Conservation (phyloP, 1,140 invertebrate species). For the Caerostris darwini region DNA sequence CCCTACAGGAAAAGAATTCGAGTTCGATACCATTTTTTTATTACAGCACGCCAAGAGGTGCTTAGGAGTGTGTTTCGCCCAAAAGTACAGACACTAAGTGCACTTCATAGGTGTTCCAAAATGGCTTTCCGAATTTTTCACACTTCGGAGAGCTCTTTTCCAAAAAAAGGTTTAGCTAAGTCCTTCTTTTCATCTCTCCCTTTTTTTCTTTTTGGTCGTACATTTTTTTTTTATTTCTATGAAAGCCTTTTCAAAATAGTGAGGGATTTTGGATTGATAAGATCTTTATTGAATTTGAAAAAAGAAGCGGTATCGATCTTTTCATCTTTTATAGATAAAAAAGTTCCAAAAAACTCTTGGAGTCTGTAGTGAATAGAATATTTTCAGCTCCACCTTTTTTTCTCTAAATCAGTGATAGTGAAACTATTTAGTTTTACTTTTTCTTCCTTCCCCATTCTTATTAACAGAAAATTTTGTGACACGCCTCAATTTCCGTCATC, state of each 20-base stretch:
- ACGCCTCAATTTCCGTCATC: too few relatives aligned
- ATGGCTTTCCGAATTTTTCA: not conserved
- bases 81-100: not conserved
- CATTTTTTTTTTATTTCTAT: not conserved
- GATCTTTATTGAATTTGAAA: not conserved
- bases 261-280: not conserved
- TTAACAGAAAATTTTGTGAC: too few relatives aligned
- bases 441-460: too few relatives aligned
- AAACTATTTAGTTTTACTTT: too few relatives aligned
- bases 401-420: too few relatives aligned
- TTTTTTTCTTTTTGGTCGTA: not conserved
- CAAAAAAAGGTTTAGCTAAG: not conserved
- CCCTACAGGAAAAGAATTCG: not conserved
- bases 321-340: not conserved
- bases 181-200: not conserved
- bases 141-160: not conserved
- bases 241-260: not conserved
- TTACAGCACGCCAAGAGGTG: not conserved
- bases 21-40: not conserved
- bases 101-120: slow-evolving; percentile 5
- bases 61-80: not conserved
- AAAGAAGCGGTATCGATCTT: not conserved
- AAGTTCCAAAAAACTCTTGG: too few relatives aligned
- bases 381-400: too few relatives aligned
- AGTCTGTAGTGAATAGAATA: too few relatives aligned